Evolutionary conservation across 2,797 vertebrate species (phyloP), one percentile per base, ranked within the genome.

Genomic region (Platyrinchus mystaceus): DNA sequence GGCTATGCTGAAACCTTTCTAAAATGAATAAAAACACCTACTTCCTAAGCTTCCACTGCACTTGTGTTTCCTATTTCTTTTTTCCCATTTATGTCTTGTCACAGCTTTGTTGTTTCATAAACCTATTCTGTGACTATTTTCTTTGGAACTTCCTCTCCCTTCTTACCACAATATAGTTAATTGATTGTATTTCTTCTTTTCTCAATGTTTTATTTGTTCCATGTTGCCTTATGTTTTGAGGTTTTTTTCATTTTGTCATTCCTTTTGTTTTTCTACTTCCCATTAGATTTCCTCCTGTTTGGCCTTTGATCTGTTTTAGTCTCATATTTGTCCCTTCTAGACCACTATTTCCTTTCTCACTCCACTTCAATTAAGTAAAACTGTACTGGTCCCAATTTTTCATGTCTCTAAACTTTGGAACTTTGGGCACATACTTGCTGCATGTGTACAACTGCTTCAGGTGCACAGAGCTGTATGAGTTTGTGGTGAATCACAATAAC

Each of bases 1-100:
- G 26, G 47, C 76, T 92, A 30, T 0, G 0, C 70, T 63, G 73
- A 91, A 91, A 30, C 81, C n/a, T 90, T 84, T 91, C 63, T 88
- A 74, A 93, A 93, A 79, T 82, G 0, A 97, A 96, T 94, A 96
- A 96, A 97, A 89, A 17, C 39, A 34, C 59, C 37, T 87, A 5
- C 52, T 80, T 91, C 27, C 68, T 84, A 91, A 87, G 59, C 52
- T 93, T 93, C 71, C 73, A 46, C 44, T 60, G 44, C 2, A 1
- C 53, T 73, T 52, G 9, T 91, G 79, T 78, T 55, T 94, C 81
- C 86, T 81, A 14, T 24, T 95, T 96, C 80, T 90, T 90, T 94
- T 87, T 87, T 58, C 36, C 41, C 32, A 46, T 84, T 81, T 92
- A 15, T 55, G 14, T 86, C 87, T 78, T 85, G 36, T 34, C 89